Evolutionary conservation across 2,113 vertebrate species (phyloP).

Genomic region (Catagonus wagneri): DNA sequence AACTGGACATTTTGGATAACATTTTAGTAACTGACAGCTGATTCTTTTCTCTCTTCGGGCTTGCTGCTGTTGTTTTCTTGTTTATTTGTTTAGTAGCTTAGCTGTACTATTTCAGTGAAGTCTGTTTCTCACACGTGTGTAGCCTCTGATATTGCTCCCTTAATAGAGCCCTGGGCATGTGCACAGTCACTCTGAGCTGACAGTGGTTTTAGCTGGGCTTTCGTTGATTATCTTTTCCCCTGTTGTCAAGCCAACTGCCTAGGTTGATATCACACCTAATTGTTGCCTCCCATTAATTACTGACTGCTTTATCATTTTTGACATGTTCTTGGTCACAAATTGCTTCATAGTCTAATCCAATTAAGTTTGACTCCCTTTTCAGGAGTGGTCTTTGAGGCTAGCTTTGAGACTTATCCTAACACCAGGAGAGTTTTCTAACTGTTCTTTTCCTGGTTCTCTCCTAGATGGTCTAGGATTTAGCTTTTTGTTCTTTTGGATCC

Average conservation of each 20-base stretch:
- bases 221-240: background rate
- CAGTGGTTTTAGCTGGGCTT: background rate
- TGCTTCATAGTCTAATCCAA: background rate
- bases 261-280: background rate
- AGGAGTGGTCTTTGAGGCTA: background rate
- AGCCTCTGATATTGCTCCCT: background rate
- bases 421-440: background rate
- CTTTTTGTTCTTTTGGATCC: background rate
- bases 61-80: background rate
- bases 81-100: background rate
- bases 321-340: background rate
- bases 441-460: background rate
- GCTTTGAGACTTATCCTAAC: background rate
- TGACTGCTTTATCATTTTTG: background rate
- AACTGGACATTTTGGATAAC: background rate
- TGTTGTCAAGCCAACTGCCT: background rate
- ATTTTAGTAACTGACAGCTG: background rate
- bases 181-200: background rate
- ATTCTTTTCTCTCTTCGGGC: background rate
- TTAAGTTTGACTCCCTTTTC: background rate
- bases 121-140: background rate
- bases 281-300: background rate
- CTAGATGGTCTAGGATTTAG: background rate
- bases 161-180: background rate
- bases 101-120: background rate